Evolutionary conservation across 2,113 vertebrate genomes (phyloP), one percentile per base, ranked within the genome.

Genomic region (Clarias batrachus): DNA sequence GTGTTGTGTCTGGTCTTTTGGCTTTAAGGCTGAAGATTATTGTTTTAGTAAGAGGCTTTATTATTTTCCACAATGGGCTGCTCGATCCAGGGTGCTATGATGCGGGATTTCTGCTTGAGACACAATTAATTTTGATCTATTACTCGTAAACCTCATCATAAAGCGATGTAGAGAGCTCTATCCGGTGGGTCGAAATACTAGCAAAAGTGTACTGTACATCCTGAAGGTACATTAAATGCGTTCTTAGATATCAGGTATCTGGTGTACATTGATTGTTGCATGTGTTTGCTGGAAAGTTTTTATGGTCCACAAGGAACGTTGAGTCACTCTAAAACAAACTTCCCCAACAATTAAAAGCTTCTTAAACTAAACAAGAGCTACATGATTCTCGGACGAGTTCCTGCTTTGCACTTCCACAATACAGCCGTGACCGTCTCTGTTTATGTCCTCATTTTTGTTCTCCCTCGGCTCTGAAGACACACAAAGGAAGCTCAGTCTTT

Each of bases 311-410:
- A 17, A 11, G 41, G 21, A 23, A 73, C 12, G 0, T 7, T 77
- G 12, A 54, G 48, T 19, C 41, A 52, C 71, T 13, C 33, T 71
- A 0, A 10, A 4, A 13, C 19, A 54, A 33, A 60, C 78, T 21
- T 80, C 27, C 16, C 27, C 9, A 59, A 59, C 77, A 78, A 57
- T 79, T 79, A 59, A 79, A 30, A n/a, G 6, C 12, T 57, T 52
- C 23, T 71, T 56, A 6, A 78, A 78, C 76, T 78, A 79, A 79
- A 79, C 77, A 79, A 79, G 77, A 59, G 6, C 27, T 2, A 37
- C 19, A 60, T 4, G 27, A 80, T 77, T n/a, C 73, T 3, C 19
- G n/a, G 13, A 56, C 14, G 14, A 30, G 54, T 78, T 78, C 54
- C 54, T 78, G 76, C 25, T 27, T 78, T 79, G 14, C 17, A 79